These are phyloP conservation scores for Lepidurus arcticus DNA, from an alignment of 1,140 invertebrate species.

Conservation along the genomic window DNA sequence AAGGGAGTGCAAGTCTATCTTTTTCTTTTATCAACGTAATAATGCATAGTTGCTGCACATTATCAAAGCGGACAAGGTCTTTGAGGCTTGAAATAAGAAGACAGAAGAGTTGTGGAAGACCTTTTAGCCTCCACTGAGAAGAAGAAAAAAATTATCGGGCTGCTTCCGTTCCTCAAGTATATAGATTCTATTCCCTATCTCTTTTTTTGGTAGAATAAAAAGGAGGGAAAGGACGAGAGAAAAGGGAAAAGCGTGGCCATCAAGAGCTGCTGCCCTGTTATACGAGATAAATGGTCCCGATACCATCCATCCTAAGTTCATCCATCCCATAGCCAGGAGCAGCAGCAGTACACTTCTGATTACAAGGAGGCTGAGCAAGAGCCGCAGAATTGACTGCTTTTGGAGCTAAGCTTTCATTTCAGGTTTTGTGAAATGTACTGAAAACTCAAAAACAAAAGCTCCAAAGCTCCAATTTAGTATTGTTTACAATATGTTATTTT, in stretches of 20 bases:
- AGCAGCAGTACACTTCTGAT: conserved; percentile 3
- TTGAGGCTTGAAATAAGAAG: not conserved
- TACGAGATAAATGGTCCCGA: conserved; percentile 9
- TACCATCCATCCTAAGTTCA: not conserved
- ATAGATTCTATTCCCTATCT: conserved; percentile 5
- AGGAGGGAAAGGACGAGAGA: not conserved
- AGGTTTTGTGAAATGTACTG: not conserved
- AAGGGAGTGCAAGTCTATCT: not conserved
- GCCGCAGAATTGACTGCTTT: not conserved
- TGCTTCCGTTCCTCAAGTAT: not conserved
- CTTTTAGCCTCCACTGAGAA: not conserved
- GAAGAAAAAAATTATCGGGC: conserved; percentile 5
- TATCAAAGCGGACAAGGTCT: not conserved
- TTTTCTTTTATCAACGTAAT: not conserved
- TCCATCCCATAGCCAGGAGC: not conserved
- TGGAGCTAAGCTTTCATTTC: not conserved
- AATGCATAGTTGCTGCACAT: conserved; percentile 10
- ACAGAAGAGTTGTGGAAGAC: conserved; percentile 1
- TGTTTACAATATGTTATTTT: no score
- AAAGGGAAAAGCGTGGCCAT: not conserved
- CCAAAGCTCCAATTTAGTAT: no score
- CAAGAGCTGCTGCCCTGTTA: conserved; percentile 7
- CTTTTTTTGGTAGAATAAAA: not conserved
- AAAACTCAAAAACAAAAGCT: not conserved
- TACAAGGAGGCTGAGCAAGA: not conserved